phyloP scores from a whole-genome alignment of 2,888 invertebrate genomes.

The Dicranocentrus wangi region DNA sequence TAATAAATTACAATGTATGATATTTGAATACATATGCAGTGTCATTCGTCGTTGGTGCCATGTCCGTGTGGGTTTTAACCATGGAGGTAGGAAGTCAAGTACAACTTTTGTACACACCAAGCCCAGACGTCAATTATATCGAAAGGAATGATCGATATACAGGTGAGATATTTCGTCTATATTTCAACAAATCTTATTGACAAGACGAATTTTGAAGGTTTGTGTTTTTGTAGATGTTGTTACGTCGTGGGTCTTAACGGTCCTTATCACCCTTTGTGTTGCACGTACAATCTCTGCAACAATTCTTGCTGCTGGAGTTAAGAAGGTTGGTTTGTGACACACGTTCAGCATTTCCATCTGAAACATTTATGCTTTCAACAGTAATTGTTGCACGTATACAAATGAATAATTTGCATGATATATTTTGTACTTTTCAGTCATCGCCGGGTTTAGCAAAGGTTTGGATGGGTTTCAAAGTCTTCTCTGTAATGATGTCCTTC shows the following conservation, averaged over 20 bases:
- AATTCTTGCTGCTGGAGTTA: conserved; percentile 19
- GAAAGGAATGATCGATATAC: conserved; percentile 19
- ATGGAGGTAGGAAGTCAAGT: neutral
- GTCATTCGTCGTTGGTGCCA: neutral
- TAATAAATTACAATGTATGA: too few relatives aligned
- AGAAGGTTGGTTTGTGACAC: conserved; percentile 24
- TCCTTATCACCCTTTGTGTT: conserved; percentile 12
- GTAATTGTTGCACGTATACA: neutral
- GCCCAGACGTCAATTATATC: neutral
- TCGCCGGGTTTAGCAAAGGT: conserved; percentile 13
- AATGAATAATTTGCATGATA: conserved; percentile 4
- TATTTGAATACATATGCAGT: neutral
- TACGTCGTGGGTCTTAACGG: conserved; percentile 33
- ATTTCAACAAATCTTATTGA: neutral
- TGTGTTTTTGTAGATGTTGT: conserved; percentile 33
- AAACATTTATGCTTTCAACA: neutral
- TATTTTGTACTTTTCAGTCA: conserved; percentile 32
- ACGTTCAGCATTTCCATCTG: neutral
- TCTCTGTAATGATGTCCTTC: conserved; percentile 30
- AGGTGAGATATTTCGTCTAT: conserved; percentile 8
- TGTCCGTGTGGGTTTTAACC: conserved; percentile 1
- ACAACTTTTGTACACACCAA: conserved; percentile 20
- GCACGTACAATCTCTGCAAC: conserved; percentile 16
- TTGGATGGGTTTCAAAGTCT: conserved; percentile 51
- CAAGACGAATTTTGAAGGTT: neutral